Evolutionary conservation across 35 echinoderm and acorn worm species (phyloP).

Genomic region (Apostichopus japonicus): DNA sequence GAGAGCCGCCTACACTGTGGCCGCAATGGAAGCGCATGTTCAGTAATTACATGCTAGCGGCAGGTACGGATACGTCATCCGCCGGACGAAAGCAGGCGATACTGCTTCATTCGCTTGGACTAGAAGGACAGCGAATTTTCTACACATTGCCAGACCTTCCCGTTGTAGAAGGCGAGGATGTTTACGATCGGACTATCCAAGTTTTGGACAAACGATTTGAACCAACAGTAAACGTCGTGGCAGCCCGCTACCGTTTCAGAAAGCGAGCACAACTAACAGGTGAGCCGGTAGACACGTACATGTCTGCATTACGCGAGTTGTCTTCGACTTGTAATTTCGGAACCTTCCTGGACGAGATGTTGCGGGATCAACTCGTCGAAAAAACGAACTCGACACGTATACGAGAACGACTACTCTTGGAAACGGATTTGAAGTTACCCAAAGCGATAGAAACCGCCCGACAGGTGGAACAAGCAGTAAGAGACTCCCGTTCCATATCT

Average conservation of each 20-base stretch:
- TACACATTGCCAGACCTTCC: background rate
- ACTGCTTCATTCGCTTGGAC: background rate
- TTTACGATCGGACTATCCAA: background rate
- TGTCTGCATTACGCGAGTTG: background rate
- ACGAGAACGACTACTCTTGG: conserved; percentile 3
- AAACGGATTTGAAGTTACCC: background rate
- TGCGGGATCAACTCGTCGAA: conserved; percentile 21
- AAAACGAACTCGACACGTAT: conserved; percentile 25
- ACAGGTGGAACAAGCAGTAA: background rate
- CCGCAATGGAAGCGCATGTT: background rate
- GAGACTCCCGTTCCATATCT: background rate
- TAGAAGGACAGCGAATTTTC: background rate
- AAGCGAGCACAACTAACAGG: no score
- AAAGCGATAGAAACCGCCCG: conserved; percentile 29
- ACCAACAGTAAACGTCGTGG: background rate
- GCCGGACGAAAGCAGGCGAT: background rate
- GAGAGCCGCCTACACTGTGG: no score
- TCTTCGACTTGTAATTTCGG: background rate
- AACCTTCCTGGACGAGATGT: background rate
- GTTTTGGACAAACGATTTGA: background rate
- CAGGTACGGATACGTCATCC: background rate
- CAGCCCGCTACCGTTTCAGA: background rate
- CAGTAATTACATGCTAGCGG: background rate
- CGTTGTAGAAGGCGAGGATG: background rate
- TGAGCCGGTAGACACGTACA: no score